These are phyloP conservation scores for Ganaspis brasiliensis DNA, from an alignment of 2,888 invertebrate species.

Conservation along the genomic window DNA sequence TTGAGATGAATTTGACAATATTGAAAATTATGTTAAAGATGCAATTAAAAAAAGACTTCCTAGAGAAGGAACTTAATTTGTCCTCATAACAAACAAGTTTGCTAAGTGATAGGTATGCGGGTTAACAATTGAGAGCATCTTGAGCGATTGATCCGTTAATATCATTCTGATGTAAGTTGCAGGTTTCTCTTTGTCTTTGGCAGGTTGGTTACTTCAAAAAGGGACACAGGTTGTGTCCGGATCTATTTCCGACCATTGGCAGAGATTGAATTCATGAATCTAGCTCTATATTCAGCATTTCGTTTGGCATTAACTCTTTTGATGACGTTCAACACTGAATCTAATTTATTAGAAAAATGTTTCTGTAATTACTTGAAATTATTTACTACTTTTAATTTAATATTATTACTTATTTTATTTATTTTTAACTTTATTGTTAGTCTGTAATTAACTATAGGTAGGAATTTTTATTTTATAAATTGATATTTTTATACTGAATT, in stretches of 20 bases:
- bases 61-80: slow-evolving; percentile 4
- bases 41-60: not conserved
- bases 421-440: too few relatives aligned
- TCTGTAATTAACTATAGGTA: too few relatives aligned
- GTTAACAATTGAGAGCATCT: slow-evolving; percentile 27
- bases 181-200: slow-evolving; percentile 49
- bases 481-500: not conserved
- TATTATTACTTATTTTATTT: too few relatives aligned
- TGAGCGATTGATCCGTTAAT: slow-evolving; percentile 20
- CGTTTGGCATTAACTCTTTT: not conserved
- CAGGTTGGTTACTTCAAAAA: slow-evolving; percentile 56
- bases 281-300: slow-evolving; percentile 15
- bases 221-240: slow-evolving; percentile 53
- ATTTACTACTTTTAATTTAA: too few relatives aligned
- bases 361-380: too few relatives aligned
- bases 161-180: slow-evolving; percentile 28
- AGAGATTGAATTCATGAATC: slow-evolving; percentile 45
- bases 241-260: slow-evolving; percentile 50
- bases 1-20: too few relatives aligned
- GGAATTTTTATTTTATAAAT: too few relatives aligned
- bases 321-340: not conserved
- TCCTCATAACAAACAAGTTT: slow-evolving; percentile 35
- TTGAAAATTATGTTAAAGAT: too few relatives aligned
- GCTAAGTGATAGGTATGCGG: slow-evolving; percentile 34
- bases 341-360: too few relatives aligned